Percentiles rank a stretch among this genome's conserved stretches.
Evolutionary conservation across 1,140 invertebrate species (phyloP).

Genomic region (Tyrophagus putrescentiae): DNA sequence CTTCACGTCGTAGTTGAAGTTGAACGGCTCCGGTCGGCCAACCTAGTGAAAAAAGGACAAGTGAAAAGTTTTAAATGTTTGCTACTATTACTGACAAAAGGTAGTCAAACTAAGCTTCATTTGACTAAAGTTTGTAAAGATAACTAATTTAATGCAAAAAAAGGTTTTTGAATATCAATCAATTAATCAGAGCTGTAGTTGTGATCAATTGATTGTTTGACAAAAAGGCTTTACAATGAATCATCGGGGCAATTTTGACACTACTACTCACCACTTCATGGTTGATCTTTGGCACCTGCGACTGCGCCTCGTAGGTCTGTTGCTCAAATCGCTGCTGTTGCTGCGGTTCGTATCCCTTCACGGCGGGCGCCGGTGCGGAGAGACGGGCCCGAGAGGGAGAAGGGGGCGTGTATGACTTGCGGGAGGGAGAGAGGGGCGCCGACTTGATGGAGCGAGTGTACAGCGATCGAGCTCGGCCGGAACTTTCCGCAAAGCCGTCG

Average conservation of each 20-base stretch:
- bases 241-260: no score
- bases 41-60: no score
- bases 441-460: conserved; percentile 1
- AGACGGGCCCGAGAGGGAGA: not conserved
- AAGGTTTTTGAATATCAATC: no score
- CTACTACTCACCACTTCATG: conserved; percentile 3
- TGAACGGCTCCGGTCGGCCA: conserved; percentile 24
- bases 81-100: not conserved
- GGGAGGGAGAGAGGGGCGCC: not conserved
- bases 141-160: not conserved
- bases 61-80: not conserved
- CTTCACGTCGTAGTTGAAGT: conserved; percentile 25
- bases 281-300: not conserved
- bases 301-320: not conserved
- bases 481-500: no score
- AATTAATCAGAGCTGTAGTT: no score
- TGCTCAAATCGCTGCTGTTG: conserved; percentile 2
- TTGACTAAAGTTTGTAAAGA: not conserved
- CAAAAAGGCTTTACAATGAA: no score
- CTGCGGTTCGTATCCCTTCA: not conserved
- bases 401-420: not conserved
- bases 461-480: not conserved
- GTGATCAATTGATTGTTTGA: no score
- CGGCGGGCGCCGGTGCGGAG: not conserved
- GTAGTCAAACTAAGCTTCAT: not conserved